These are phyloP conservation scores for Onychomys torridus DNA, from an alignment of 2,797 vertebrate genomes.

Conservation along the genomic window DNA sequence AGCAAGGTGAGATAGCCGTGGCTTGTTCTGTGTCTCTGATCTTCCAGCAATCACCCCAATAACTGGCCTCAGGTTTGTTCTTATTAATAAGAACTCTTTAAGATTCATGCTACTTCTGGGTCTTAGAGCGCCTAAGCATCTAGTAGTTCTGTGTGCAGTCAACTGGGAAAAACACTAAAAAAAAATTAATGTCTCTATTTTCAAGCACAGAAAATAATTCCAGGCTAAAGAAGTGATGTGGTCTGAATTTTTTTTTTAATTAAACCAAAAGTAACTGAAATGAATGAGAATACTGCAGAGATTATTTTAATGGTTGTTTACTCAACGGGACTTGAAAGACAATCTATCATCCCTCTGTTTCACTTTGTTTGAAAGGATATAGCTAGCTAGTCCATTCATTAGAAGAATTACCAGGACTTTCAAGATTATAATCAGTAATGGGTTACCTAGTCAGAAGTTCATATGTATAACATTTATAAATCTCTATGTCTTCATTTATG, in stretches of 20 bases:
- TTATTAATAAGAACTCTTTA: too few species aligned
- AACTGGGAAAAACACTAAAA: background rate
- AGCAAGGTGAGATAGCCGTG: too few species aligned
- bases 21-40: too few species aligned
- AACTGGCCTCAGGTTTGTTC: too few species aligned
- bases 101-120: too few species aligned
- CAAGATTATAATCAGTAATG: slow-evolving; percentile 13
- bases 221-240: background rate
- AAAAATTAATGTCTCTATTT: slow-evolving; percentile 12
- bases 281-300: background rate
- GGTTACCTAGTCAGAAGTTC: background rate
- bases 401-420: background rate
- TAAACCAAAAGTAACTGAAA: slow-evolving; percentile 9
- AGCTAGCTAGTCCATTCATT: background rate
- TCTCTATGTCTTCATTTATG: background rate
- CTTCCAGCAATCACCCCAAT: too few species aligned
- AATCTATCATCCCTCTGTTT: background rate
- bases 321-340: background rate
- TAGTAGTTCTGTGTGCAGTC: slow-evolving; percentile 27
- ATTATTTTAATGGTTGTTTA: background rate
- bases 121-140: slow-evolving; percentile 40
- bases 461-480: background rate
- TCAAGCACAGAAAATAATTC: slow-evolving; percentile 14
- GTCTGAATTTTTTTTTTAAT: background rate
- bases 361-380: background rate